A percentile compares a stretch with the other conserved stretches of the same genome.
phyloP scores from a whole-genome alignment of 2,888 invertebrate genomes.

The Gryllus longicercus region DNA sequence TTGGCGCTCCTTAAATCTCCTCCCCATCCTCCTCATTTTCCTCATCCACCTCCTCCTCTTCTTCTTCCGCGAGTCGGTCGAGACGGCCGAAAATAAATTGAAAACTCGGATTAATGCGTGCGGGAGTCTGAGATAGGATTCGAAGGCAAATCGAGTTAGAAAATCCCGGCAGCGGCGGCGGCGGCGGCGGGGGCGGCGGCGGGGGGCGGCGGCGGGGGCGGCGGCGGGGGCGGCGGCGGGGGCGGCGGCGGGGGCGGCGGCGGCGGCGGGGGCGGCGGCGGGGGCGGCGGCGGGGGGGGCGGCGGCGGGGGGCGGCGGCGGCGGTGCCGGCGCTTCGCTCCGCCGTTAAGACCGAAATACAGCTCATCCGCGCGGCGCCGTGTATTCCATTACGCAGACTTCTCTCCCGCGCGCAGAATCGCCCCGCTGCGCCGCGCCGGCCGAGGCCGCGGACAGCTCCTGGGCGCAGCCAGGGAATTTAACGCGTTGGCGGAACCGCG shows the following conservation, averaged over 20 bases:
- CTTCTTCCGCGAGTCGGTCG: not conserved
- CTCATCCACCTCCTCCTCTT: too few species aligned
- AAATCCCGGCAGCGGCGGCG: not conserved
- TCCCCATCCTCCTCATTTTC: not conserved
- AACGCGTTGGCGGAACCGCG: too few species aligned
- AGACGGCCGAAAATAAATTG: not conserved
- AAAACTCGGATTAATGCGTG: not conserved
- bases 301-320: not conserved
- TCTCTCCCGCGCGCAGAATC: not conserved
- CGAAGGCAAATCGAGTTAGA: slow-evolving; percentile 17
- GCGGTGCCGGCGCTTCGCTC: not conserved
- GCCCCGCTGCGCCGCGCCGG: too few species aligned
- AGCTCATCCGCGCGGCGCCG: not conserved
- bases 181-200: not conserved
- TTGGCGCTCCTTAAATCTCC: not conserved
- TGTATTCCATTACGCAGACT: not conserved
- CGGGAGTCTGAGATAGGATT: slow-evolving; percentile 6
- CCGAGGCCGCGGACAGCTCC: too few species aligned
- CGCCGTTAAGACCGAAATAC: not conserved
- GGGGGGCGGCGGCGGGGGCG: not conserved
- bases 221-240: not conserved
- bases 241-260: not conserved
- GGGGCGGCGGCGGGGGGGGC: too few species aligned
- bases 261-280: too few species aligned
- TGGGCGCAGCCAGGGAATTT: too few species aligned